phyloP scores from a whole-genome alignment of 2,797 vertebrate species.

The Apogon talboti region DNA sequence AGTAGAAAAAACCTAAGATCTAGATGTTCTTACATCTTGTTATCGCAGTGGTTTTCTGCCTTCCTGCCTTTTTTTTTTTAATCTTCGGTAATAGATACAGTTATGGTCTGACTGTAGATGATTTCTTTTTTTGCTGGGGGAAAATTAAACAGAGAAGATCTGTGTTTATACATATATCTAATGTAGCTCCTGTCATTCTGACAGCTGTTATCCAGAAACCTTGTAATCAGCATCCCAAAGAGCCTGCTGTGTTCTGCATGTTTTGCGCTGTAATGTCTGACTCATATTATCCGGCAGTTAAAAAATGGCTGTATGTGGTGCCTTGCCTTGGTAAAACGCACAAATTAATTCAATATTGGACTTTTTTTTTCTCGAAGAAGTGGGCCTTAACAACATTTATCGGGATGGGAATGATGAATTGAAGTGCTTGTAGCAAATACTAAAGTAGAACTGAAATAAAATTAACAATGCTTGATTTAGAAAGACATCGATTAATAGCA shows the following conservation, averaged over 20 bases:
- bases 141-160: constrained; percentile 31
- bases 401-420: constrained; percentile 28
- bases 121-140: constrained; percentile 18
- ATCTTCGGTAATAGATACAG: constrained; percentile 26
- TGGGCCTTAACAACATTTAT: constrained; percentile 39
- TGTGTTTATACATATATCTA: constrained; percentile 36
- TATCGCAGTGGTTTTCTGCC: constrained; percentile 68
- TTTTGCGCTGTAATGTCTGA: constrained; percentile 58
- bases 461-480: constrained; percentile 37
- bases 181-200: constrained; percentile 50
- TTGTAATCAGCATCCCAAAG: constrained; percentile 69
- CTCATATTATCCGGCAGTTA: constrained; percentile 49
- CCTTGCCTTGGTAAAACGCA: constrained; percentile 78
- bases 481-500: constrained; percentile 47
- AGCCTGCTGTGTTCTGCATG: constrained; percentile 69
- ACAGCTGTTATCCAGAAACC: constrained; percentile 42
- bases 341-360: constrained; percentile 64
- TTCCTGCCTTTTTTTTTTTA: constrained; percentile 38
- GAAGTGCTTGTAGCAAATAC: constrained; percentile 32
- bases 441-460: constrained; percentile 22
- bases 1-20: constrained; percentile 74
- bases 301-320: constrained; percentile 70
- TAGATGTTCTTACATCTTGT: constrained; percentile 60
- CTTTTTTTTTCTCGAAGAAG: constrained; percentile 27
- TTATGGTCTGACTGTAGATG: constrained; percentile 28